Evolutionary conservation across 2,888 invertebrate species (phyloP).

Genomic region (Harmothoe impar): DNA sequence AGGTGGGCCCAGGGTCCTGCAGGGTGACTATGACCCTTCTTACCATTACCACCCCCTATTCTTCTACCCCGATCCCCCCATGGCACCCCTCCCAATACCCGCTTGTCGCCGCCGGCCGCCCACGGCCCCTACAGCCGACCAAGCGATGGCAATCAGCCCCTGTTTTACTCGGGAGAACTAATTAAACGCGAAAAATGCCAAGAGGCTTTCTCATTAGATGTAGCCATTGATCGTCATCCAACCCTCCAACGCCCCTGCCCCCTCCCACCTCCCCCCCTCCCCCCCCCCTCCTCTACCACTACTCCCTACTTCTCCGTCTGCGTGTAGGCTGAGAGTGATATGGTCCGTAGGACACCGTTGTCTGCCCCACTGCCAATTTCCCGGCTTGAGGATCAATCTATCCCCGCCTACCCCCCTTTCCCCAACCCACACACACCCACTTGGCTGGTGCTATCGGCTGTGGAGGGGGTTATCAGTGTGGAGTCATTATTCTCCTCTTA

Average conservation of each 20-base stretch:
- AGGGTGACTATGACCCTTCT: background rate
- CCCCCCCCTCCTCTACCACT: background rate
- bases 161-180: slow-evolving; percentile 51
- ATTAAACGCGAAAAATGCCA: slow-evolving; percentile 56
- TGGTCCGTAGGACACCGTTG: background rate
- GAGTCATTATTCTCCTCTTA: slow-evolving; percentile 51
- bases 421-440: background rate
- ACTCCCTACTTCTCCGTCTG: background rate
- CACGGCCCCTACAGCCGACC: background rate
- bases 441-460: slow-evolving; percentile 11
- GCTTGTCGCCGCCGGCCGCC: background rate
- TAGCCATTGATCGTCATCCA: slow-evolving; percentile 29
- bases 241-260: background rate
- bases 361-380: background rate
- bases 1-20: background rate
- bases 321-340: background rate
- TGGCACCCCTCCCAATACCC: background rate
- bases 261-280: slow-evolving; percentile 12
- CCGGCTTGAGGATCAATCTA: background rate
- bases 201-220: slow-evolving; percentile 56
- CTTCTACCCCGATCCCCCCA: background rate
- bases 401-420: background rate
- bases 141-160: slow-evolving; percentile 51
- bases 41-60: background rate
- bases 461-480: slow-evolving; percentile 15